Base-by-base conservation (phyloP, 2,888 invertebrate species). In the Bugula neritina region DNA sequence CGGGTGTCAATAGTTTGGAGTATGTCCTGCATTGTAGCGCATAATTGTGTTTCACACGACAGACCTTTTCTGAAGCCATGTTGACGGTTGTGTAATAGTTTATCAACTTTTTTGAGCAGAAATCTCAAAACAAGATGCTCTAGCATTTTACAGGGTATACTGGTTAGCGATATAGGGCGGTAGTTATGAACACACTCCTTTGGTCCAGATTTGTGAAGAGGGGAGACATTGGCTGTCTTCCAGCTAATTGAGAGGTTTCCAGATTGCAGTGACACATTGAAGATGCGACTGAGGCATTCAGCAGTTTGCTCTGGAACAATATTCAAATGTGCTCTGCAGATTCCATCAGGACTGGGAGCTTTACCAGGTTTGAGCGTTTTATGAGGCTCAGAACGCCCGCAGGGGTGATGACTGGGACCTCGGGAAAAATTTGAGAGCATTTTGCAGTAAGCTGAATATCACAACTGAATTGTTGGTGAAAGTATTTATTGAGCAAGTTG, bases 11-110 rank as follows among this genome's bases (percentile, higher is more conserved):
- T 25, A 34, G 54, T 57, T 29, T 27, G 23, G 10, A 73, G 52
- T 23, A 74, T 54, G 34, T 76, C 74, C n/a, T 75, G 63, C 13
- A 74, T 54, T 29, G 74, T 73, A n/a, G 35, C 69, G 1, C 75
- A 57, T 10, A 77, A 74, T 69, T 78, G 74, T 13, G 73, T 74
- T 23, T 75, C 74, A 58, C 74, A 74, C 1, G 77, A 76, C 1
- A 72, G 35, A 25, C 70, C 73, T 35, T 70, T 73, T 17, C 75
- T 31, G 69, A 76, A 78, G 2, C 76, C 75, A 71, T 74, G 73
- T 69, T 77, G 76, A 0, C 54, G 5, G 27, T 74, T 72, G 25
- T 73, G 54, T 10, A 76, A 72, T 25, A 75, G 72, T n/a, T 71
- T 27, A 5, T 73, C 73, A 5, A 73, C 25, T 55, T 71, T 71